A percentile compares a stretch with the other conserved stretches of the same genome.
Conservation (phyloP, 1,140 invertebrate genomes). For the Halesus radiatus region DNA sequence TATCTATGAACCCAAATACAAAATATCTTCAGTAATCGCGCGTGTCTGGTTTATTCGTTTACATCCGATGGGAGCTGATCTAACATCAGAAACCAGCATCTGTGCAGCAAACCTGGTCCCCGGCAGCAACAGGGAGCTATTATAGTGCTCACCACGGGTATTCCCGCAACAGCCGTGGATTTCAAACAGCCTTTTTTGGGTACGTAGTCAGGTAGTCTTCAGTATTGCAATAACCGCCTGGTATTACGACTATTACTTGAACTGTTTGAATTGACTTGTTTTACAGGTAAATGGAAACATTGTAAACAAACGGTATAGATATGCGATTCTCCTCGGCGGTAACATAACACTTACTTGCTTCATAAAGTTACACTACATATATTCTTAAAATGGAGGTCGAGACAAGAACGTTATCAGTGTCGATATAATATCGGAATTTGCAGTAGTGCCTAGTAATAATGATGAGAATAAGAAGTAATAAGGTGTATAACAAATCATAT, state of each 20-base stretch:
- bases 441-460: too few relatives aligned
- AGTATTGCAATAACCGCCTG: not conserved
- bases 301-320: not conserved
- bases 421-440: too few relatives aligned
- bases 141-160: slow-evolving; percentile 2
- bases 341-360: too few relatives aligned
- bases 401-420: too few relatives aligned
- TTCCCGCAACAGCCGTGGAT: slow-evolving; percentile 30
- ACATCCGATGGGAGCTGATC: not conserved
- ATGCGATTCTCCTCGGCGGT: not conserved
- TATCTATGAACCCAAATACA: not conserved
- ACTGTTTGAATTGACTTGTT: not conserved
- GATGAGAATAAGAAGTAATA: too few relatives aligned
- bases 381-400: too few relatives aligned
- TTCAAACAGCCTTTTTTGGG: slow-evolving; percentile 38
- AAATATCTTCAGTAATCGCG: not conserved
- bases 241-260: not conserved
- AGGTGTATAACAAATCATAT: too few relatives aligned
- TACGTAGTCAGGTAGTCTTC: not conserved
- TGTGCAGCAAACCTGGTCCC: not conserved
- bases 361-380: too few relatives aligned
- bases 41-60: not conserved
- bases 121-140: not conserved
- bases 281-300: not conserved
- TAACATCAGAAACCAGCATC: not conserved